Percentiles rank a stretch among this genome's conserved stretches.
These are phyloP conservation scores for Sipha maydis DNA, from an alignment of 2,888 invertebrate species.

Conservation along the genomic window DNA sequence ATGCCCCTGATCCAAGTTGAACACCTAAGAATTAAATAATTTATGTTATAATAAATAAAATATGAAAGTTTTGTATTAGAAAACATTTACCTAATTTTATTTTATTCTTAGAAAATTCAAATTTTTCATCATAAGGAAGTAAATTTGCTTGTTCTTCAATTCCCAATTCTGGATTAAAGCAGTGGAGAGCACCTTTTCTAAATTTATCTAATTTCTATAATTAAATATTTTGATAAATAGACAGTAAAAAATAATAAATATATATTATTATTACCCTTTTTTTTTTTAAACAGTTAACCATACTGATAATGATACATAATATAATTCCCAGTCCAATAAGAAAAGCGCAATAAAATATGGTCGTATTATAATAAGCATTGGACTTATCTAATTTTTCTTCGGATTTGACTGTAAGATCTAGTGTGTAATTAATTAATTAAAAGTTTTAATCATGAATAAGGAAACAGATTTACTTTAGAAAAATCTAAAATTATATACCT, in stretches of 20 bases:
- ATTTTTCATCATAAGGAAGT: slow-evolving; percentile 82
- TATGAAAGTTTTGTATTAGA: neutral
- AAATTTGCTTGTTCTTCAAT: slow-evolving; percentile 93
- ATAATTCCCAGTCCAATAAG: too few species aligned
- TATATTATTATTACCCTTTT: slow-evolving; percentile 67
- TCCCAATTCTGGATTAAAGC: slow-evolving; percentile 86
- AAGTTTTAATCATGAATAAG: too few species aligned
- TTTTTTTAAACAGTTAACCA: slow-evolving; percentile 66
- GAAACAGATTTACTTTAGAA: too few species aligned
- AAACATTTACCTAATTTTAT: slow-evolving; percentile 76
- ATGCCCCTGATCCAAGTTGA: slow-evolving; percentile 92
- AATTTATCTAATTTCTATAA: slow-evolving; percentile 75
- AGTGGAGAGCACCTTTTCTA: slow-evolving; percentile 80
- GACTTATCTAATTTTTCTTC: too few species aligned
- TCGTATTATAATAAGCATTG: too few species aligned
- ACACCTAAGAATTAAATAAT: slow-evolving; percentile 73
- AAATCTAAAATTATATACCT: too few species aligned
- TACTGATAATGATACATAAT: too few species aligned
- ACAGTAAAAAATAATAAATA: neutral
- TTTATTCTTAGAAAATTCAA: slow-evolving; percentile 88
- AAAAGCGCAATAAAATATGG: too few species aligned
- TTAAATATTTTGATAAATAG: slow-evolving; percentile 36
- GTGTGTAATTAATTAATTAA: too few species aligned
- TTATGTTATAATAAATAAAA: neutral
- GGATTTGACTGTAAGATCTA: too few species aligned